Evolutionary conservation across 2,888 invertebrate genomes (phyloP).

Genomic region (Campoletis raptor): DNA sequence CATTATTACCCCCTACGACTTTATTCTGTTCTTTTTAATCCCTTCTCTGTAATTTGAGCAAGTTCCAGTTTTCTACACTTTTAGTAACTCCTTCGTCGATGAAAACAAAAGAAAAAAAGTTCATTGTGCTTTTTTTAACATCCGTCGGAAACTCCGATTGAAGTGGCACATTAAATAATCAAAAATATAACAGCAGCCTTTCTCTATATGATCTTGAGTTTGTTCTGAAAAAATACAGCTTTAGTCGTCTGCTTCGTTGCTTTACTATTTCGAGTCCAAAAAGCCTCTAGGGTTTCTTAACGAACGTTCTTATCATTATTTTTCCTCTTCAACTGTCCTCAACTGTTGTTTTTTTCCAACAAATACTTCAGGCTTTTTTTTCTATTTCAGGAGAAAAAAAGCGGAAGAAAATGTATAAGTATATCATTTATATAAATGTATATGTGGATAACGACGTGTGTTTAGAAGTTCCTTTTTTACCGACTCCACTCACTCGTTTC

Average conservation of each 20-base stretch:
- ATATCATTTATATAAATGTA: background rate
- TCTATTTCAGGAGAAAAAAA: background rate
- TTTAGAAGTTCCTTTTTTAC: slow-evolving; percentile 1
- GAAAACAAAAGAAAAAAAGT: background rate
- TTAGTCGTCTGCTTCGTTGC: background rate
- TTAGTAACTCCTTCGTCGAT: background rate
- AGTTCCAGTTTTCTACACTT: background rate
- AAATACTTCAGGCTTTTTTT: slow-evolving; percentile 23
- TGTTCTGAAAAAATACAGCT: background rate
- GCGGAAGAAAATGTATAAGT: background rate
- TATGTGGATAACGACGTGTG: background rate
- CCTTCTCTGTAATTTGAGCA: slow-evolving; percentile 7
- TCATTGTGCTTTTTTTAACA: background rate
- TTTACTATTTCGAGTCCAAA: slow-evolving; percentile 8
- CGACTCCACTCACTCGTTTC: slow-evolving; percentile 25
- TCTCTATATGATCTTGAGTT: background rate
- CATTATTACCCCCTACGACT: background rate
- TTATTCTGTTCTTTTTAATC: background rate
- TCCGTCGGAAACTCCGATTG: too few relatives aligned
- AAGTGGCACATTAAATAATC: background rate
- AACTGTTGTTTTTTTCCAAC: slow-evolving; percentile 12
- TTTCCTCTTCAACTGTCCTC: slow-evolving; percentile 27
- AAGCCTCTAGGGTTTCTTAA: slow-evolving; percentile 56
- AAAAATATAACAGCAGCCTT: background rate
- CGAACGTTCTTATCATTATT: slow-evolving; percentile 54